These are phyloP conservation scores for Drosophila subobscura DNA, from an alignment of 1,140 invertebrate genomes.

Conservation along the genomic window DNA sequence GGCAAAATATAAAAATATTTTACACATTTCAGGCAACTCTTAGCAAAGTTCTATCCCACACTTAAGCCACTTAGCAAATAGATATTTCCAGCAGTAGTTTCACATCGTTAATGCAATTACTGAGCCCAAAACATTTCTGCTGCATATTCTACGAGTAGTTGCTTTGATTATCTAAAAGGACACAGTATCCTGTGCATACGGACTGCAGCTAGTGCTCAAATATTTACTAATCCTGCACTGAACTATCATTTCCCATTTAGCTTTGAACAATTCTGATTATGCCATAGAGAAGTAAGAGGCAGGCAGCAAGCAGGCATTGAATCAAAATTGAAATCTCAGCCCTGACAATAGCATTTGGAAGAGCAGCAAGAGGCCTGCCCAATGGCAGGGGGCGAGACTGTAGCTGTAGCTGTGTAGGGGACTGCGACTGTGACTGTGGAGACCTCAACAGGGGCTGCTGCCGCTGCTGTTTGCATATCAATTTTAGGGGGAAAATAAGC, in stretches of 20 bases:
- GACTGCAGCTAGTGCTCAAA: not conserved
- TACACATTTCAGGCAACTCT: too few species aligned
- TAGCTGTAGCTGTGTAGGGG: not conserved
- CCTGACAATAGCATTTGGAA: constrained; percentile 38
- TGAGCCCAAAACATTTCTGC: too few species aligned
- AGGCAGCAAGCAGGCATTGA: not conserved
- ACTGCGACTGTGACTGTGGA: not conserved
- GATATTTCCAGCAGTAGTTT: too few species aligned
- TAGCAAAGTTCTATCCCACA: too few species aligned
- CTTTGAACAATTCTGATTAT: constrained; percentile 26
- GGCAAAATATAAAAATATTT: too few species aligned
- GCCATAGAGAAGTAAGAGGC: not conserved
- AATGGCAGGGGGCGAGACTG: not conserved
- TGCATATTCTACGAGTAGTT: too few species aligned
- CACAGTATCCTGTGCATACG: not conserved
- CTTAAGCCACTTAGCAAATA: too few species aligned
- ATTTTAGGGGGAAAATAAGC: constrained; percentile 40
- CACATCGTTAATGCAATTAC: too few species aligned
- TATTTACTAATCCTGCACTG: constrained; percentile 2
- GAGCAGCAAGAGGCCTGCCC: not conserved
- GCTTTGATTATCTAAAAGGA: too few species aligned
- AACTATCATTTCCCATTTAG: constrained; percentile 2
- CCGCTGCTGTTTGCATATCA: constrained; percentile 73
- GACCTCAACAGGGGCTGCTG: constrained; percentile 3
- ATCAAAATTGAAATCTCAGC: constrained; percentile 72